Conservation (phyloP, 2,797 vertebrate species). For the Monodelphis domestica region DNA sequence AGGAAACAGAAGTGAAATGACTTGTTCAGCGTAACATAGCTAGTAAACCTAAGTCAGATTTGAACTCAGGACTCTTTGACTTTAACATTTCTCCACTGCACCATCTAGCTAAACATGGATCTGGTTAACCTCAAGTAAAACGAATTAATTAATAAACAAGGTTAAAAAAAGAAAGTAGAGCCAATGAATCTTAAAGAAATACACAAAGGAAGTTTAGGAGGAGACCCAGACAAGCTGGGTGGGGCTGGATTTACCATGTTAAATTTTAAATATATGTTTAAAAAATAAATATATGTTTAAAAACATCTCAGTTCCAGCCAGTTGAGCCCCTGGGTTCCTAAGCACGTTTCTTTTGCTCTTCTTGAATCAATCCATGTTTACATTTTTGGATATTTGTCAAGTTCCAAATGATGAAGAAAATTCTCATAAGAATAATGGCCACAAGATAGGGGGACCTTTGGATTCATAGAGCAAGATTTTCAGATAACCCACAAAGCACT, state of each 20-base stretch:
- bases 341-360: not conserved
- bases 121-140: not conserved
- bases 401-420: not conserved
- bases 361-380: not conserved
- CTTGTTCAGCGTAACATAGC: not conserved
- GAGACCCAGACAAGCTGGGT: not conserved
- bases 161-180: not conserved
- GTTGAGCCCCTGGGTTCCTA: not conserved
- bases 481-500: not conserved
- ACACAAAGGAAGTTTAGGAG: not conserved
- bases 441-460: not conserved
- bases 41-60: not conserved
- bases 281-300: no score
- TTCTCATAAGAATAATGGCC: not conserved
- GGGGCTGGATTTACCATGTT: not conserved
- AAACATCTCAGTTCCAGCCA: not conserved
- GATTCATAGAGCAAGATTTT: not conserved
- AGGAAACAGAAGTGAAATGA: not conserved
- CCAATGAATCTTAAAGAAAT: not conserved
- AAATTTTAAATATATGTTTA: not conserved
- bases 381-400: not conserved
- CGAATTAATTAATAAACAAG: not conserved
- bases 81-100: not conserved
- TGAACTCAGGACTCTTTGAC: not conserved
- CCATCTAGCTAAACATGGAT: not conserved